Base-by-base conservation (phyloP, 2,888 invertebrate genomes). In the Deroplatys truncata region DNA sequence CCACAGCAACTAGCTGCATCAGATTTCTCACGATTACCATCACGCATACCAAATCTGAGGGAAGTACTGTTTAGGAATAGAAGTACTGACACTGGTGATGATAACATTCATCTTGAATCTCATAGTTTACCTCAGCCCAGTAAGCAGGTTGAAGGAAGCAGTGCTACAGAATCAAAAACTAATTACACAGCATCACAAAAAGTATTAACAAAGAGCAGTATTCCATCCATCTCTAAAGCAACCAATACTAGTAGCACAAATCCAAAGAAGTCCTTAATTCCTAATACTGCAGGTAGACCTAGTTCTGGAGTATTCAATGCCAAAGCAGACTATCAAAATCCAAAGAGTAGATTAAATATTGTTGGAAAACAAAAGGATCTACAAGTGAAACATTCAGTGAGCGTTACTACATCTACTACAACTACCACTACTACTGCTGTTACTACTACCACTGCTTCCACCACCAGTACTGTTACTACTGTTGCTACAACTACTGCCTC, bases 21-120 rank as follows among this genome's bases (percentile, higher is more conserved):
- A 84, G 86, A 49, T 29, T 84, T 82, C 31, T 20, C 83, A 28
- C 84, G 84, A 31, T 56, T 89, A 28, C 89, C 89, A 35, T 88
- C 89, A 84, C 87, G 88, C 56, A 89, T 89, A 29, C 89, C 88
- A 35, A 89, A 88, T 89, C 35, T 88, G n/a, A 82, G 84, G 31
- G 89, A 89, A 35, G 88, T 89, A 15, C 84, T 88, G 7, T 88
- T 84, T 29, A 88, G 56, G 28, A 88, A 84, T 29, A 28, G 31
- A 8, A 88, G 20, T 25, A 84, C 72, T 9, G 35, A 25, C 28
- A 3, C 85, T 28, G 20, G 56, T 72, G 56, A 25, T 72, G 56
- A 72, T 72, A 9, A 72, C 25, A 25, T 25, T 0, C 20, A 72
- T 20, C 56, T 72, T 72, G 20, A 72, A 25, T 72, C 56, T 20